phyloP scores from a whole-genome alignment of 2,797 vertebrate species.

The Cottoperca gobio region DNA sequence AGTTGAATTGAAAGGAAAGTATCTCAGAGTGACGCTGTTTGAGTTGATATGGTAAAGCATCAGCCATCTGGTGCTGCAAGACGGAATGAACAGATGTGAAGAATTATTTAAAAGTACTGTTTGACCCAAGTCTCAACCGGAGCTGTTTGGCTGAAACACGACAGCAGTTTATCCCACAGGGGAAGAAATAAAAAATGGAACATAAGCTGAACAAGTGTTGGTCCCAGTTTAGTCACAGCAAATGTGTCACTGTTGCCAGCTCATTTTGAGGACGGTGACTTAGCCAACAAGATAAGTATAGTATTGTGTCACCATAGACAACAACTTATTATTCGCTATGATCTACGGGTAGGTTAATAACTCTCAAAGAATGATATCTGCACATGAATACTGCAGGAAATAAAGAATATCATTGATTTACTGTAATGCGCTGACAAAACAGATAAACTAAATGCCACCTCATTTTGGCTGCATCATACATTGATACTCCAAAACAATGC shows the following conservation, averaged over 20 bases:
- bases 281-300: neutral
- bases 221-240: neutral
- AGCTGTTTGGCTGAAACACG: constrained; percentile 27
- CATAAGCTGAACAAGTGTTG: neutral
- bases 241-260: constrained; percentile 15
- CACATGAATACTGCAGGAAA: neutral
- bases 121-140: constrained; percentile 42
- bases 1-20: neutral
- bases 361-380: neutral
- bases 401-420: constrained; percentile 1
- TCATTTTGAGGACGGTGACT: neutral
- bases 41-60: constrained; percentile 10
- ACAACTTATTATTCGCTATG: neutral
- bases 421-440: neutral
- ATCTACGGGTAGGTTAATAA: constrained; percentile 1
- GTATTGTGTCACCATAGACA: neutral
- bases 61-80: constrained; percentile 32
- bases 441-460: constrained; percentile 27
- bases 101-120: constrained; percentile 54
- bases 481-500: constrained; percentile 4
- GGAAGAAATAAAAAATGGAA: neutral
- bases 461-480: neutral
- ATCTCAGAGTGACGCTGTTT: neutral
- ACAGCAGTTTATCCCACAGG: constrained; percentile 10
- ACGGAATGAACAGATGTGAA: constrained; percentile 20